These are phyloP conservation scores for Microplitis mediator DNA, from an alignment of 1,140 invertebrate genomes.

Conservation along the genomic window DNA sequence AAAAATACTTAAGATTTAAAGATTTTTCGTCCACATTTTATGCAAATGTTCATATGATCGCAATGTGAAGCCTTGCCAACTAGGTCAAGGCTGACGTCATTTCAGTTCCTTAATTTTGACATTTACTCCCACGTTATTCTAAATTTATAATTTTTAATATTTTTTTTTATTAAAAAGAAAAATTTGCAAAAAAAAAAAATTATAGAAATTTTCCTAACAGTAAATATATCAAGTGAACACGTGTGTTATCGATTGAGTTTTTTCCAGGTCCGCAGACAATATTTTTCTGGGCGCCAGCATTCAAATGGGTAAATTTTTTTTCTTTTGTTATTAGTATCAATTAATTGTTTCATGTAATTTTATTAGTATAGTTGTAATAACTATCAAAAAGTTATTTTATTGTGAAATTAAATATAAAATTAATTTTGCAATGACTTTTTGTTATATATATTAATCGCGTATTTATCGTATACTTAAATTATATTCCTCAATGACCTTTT, in stretches of 20 bases:
- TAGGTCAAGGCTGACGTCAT: constrained; percentile 37
- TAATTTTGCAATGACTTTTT: constrained; percentile 7
- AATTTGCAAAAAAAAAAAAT: background rate
- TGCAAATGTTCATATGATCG: constrained; percentile 22
- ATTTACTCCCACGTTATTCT: background rate
- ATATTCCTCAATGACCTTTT: no score
- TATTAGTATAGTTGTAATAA: background rate
- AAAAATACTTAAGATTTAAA: constrained; percentile 1
- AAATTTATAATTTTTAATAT: background rate
- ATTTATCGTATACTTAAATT: no score
- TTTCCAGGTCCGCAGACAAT: constrained; percentile 90
- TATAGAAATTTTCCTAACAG: background rate
- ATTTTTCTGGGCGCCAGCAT: constrained; percentile 93
- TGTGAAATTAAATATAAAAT: constrained; percentile 2
- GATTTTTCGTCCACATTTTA: background rate
- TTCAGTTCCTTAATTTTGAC: background rate
- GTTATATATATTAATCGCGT: constrained; percentile 25
- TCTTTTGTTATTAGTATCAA: background rate
- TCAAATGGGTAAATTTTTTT: constrained; percentile 84
- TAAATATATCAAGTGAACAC: background rate
- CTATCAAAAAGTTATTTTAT: background rate
- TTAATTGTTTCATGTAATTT: background rate
- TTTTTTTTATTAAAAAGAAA: background rate
- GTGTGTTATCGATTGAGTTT: constrained; percentile 31
- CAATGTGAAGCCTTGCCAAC: constrained; percentile 28